Evolutionary conservation across 2,113 vertebrate species (phyloP), one percentile per base, ranked within the genome.

Genomic region (Vidua macroura): DNA sequence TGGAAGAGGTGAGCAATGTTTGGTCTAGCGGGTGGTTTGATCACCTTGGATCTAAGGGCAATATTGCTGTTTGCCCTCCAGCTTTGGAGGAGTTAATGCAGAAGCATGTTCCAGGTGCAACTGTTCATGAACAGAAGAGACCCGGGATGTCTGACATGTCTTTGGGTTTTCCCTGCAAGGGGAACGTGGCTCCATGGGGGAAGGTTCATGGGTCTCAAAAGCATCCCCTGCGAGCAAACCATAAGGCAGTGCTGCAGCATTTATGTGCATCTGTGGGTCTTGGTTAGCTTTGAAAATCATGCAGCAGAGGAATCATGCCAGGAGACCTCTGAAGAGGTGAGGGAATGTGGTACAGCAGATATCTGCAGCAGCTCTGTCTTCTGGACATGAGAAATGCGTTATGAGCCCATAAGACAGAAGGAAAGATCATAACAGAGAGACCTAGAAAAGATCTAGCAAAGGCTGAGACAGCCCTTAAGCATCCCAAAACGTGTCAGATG

Each of bases 361-460:
- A 33, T 2, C 14, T 63, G 35, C 43, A 56, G 66, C 62, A 79
- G 7, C 22, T 67, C 44, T 78, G 43, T 63, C 46, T 56, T 84
- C 52, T 82, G 74, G 64, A 66, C 25, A 21, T 1, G 7, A 60
- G 58, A 52, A 59, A 75, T 7, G 25, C 5, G 0, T 59, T 81
- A 86, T 0, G 1, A 86, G 10, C 17, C 28, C 46, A 2, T 28
- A n/a, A 69, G 37, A 30, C 11, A 52, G 0, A 48, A 72, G 11
- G 13, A 22, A 21, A 39, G 15, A 63, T 55, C 10, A 0, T 33
- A 44, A 49, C 5, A 8, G n/a, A 11, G 60, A 86, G n/a, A 55
- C 18, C 37, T n/a, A 62, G 48, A 9, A 39, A 44, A 79, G 27
- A 15, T 41, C 37, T 44, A 78, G 48, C 28, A 55, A 82, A 72